phyloP scores from a whole-genome alignment of 2,888 invertebrate species.

The Rhogogaster chlorosoma region DNA sequence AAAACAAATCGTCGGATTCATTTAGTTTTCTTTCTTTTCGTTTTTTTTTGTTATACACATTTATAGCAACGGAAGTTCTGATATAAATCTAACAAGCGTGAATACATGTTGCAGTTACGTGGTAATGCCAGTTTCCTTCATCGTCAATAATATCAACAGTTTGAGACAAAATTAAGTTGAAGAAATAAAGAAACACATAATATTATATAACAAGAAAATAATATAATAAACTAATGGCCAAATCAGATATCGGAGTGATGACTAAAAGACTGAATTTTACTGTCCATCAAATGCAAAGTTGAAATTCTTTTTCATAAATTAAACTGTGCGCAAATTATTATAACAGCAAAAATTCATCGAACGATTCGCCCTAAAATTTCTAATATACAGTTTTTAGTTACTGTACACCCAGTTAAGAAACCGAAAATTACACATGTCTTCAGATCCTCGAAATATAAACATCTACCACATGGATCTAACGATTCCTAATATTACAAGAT shows the following conservation, averaged over 20 bases:
- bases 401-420: background rate
- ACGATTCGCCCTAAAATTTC: background rate
- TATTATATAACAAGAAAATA: background rate
- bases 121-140: background rate
- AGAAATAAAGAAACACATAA: background rate
- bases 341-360: background rate
- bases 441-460: background rate
- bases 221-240: background rate
- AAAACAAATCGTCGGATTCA: constrained; percentile 52
- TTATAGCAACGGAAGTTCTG: constrained; percentile 3
- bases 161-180: constrained; percentile 23
- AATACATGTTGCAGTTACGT: constrained; percentile 36
- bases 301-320: background rate
- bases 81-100: constrained; percentile 48
- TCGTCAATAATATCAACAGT: background rate
- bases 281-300: constrained; percentile 19
- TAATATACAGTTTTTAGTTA: background rate
- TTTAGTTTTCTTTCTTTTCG: background rate
- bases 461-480: background rate
- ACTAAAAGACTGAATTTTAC: constrained; percentile 10
- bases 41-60: background rate
- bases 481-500: background rate
- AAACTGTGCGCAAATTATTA: background rate
- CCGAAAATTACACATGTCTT: background rate
- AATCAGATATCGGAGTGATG: background rate